Evolutionary conservation across 2,113 vertebrate species (phyloP), one percentile per base, ranked within the genome.

Genomic region (Lampris incognitus): DNA sequence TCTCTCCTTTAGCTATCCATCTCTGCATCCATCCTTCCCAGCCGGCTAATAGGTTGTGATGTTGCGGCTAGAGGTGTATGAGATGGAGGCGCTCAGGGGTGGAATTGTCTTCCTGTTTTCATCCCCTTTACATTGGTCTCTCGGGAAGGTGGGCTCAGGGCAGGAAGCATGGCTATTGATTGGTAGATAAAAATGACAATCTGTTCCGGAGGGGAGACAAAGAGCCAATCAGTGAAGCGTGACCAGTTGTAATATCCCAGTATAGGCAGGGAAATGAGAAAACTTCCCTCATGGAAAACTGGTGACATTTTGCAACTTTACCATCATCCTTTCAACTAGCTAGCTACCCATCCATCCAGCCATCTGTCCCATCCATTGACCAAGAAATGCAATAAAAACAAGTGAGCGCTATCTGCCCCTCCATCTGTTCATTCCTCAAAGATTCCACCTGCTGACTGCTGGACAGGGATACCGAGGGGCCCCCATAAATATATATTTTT

Each of bases 151-250:
- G 89, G 89, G 89, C 83, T 90, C 86, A 79, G 85, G 73, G 81
- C 74, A 88, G 84, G 82, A 85, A 82, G 85, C 84, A 46, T 75
- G 77, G 84, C 79, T 91, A 93, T 93, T 89, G 92, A 92, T 90
- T 89, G 92, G 91, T 76, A 91, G 88, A 93, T 92, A 92, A 93
- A 91, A 93, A 91, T 90, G 90, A 91, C 92, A 88, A 87, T 91
- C 84, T 87, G 76, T 85, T 90, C 87, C 84, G 78, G 59, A 87
- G 87, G 90, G 88, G 84, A 24, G 81, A 90, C 86, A 92, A 88
- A 90, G 83, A 90, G 87, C 88, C 87, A 91, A 89, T 91, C 81
- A 2, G 51, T 86, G 88, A 89, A 84, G 88, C 83, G 79, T 93
- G 89, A 92, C 90, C 64, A 65, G 81, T 82, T 65, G 70, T 87